Base-by-base conservation (phyloP, 2,888 invertebrate species). In the Eristalis intricaria region DNA sequence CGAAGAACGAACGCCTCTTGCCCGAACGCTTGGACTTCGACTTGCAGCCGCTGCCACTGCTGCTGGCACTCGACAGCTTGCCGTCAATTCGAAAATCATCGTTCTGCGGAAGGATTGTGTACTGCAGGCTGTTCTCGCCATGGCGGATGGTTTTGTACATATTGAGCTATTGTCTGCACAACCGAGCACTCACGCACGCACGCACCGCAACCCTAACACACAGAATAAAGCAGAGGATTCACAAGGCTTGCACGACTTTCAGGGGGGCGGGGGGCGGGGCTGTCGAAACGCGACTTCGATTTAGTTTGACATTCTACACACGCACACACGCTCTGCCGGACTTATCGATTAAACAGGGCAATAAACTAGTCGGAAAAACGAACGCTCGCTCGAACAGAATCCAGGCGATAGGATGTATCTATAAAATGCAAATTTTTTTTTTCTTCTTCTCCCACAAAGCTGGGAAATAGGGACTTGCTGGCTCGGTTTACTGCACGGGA, bases 71-170 rank as follows among this genome's bases (percentile, higher is more conserved):
- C 89, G 94, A 94, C 86, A 95, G 90, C 81, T 95, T 95, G 89
- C 95, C 95, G 88, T 95, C 95, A 90, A 92, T 94, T 82, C 95
- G 93, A 90, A 95, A 94, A 91, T 95, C 95, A 91, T 96, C 96
- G 80, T 95, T 95, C 92, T 96, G 96, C 82, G 96, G 96, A 89
- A 96, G 94, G 90, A 96, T 96, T 90, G 96, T 96, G 92, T 96
- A 96, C 91, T 96, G 96, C 90, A 96, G 94, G 91, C 96, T 95
- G 90, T 96, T 95, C 92, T 96, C 96, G 88, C 96, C 96, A 92
- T 96, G 96, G 88, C 96, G 94, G 91, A 96, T 96, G 90, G 96
- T 96, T 93, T 96, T 96, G 93, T 96, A 96, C 96, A 96, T 96
- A 63, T 88, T 91, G 69, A 68, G 35, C 29, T 73, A 69, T 29